Conservation (phyloP, 1,140 invertebrate species). For the Hylaeus volcanicus region DNA sequence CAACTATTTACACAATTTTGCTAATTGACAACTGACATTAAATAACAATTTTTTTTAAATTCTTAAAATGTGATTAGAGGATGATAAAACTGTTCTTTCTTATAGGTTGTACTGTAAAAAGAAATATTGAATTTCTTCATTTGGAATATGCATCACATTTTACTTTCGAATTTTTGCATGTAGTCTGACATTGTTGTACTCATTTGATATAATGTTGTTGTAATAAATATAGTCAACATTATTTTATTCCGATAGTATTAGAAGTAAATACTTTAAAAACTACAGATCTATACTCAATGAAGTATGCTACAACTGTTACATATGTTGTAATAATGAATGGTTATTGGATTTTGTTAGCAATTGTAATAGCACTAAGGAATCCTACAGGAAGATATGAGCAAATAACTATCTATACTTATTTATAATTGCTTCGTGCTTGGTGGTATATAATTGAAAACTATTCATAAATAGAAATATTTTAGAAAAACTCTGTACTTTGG, state of each 20-base stretch:
- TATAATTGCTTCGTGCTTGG: background rate
- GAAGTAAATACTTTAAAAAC: slow-evolving; percentile 78
- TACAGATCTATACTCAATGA: slow-evolving; percentile 74
- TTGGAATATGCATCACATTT: too few relatives aligned
- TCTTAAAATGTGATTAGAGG: too few relatives aligned
- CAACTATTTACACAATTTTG: too few relatives aligned
- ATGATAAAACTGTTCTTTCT: too few relatives aligned
- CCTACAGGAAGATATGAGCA: background rate
- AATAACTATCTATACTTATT: background rate
- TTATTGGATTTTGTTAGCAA: background rate
- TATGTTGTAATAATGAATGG: slow-evolving; percentile 22
- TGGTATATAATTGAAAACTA: background rate
- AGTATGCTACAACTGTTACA: background rate
- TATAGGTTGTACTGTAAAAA: too few relatives aligned
- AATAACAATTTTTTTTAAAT: too few relatives aligned
- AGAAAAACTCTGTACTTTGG: background rate
- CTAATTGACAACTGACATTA: too few relatives aligned
- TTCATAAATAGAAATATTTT: background rate
- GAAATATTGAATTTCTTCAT: too few relatives aligned
- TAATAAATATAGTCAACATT: too few relatives aligned
- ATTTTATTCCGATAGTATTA: background rate
- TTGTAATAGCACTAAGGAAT: background rate
- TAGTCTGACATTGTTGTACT: too few relatives aligned
- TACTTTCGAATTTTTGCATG: too few relatives aligned
- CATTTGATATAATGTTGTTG: too few relatives aligned